Percentiles rank a stretch among this genome's conserved stretches.
Conservation (phyloP, 1,140 invertebrate genomes). For the Drosophila prosaltans region DNA sequence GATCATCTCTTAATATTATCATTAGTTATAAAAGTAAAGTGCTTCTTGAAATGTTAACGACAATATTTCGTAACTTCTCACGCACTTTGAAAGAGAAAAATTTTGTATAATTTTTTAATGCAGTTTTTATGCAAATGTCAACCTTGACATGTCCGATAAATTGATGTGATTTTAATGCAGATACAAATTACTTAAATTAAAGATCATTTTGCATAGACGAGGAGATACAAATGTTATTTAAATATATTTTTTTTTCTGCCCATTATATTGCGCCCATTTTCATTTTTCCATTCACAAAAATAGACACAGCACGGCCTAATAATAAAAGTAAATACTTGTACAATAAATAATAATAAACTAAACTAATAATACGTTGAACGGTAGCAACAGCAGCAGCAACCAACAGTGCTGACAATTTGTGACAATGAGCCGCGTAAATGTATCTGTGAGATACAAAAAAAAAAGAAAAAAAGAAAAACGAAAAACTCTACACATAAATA, state of each 20-base stretch:
- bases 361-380: conserved; percentile 67
- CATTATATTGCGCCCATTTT: conserved; percentile 20
- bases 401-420: conserved; percentile 12
- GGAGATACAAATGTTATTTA: conserved; percentile 67
- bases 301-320: conserved; percentile 65
- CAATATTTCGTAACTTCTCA: conserved; percentile 32
- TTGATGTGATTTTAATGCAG: conserved; percentile 76
- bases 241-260: conserved; percentile 21
- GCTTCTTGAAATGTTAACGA: neutral
- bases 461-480: conserved; percentile 46
- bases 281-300: conserved; percentile 51
- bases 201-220: conserved; percentile 22
- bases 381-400: conserved; percentile 26
- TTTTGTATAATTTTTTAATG: conserved; percentile 23
- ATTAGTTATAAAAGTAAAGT: neutral
- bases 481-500: conserved; percentile 75
- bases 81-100: conserved; percentile 62
- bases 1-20: neutral
- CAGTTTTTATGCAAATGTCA: conserved; percentile 67
- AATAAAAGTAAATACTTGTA: conserved; percentile 69
- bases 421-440: conserved; percentile 16
- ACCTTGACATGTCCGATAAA: conserved; percentile 73
- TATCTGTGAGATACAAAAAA: conserved; percentile 55
- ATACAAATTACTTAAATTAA: conserved; percentile 23
- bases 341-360: conserved; percentile 78